Base-by-base conservation (phyloP, 2,797 vertebrate genomes). In the Bucorvus abyssinicus region DNA sequence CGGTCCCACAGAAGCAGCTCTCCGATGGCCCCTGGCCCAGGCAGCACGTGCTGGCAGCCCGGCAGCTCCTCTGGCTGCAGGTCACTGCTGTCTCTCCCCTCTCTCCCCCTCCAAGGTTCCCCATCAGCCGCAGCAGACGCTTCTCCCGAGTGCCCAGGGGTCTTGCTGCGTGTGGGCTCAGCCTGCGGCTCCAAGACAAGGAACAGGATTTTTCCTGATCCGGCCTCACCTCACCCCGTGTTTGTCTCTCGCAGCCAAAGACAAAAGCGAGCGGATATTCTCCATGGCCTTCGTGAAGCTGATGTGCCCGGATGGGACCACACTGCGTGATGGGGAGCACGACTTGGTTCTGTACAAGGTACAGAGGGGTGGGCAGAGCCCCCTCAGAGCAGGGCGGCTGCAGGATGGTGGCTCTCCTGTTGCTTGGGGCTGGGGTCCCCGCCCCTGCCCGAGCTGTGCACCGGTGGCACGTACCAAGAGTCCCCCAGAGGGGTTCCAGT, bases 281-380 rank as follows among this genome's bases (percentile, higher is more conserved):
- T 96, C 96, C 88, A 95, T 97, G 97, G 96, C 96, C 36, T 97
- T 96, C 0, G 95, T 97, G 93, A 89, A 79, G 88, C 84, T 97
- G 94, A 96, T 97, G 65, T 74, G 53, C 14, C 85, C 93, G 1
- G 96, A 97, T 0, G 96, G 96, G 69, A 97, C 96, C 75, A 97
- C 96, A 0, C 90, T 97, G 71, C 65, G 84, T 3, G 97, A 97
- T 0, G 96, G 96, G 55, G 96, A 97, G 67, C 96, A 97, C 2
- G 94, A 97, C 76, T 86, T 97, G 47, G 6, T 97, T 36, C 92
- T 97, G 1, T 97, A 97, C 90, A 97, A 97, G 97, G 97, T 97
- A 89, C 0, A 2, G 49, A 69, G 24, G 56, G 56, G 23, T 34
- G 26, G 59, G 34, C 47, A 23, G 47, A 49, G 47, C 22, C 22